phyloP scores from a whole-genome alignment of 2,888 invertebrate species.

The Pollenia amentaria region DNA sequence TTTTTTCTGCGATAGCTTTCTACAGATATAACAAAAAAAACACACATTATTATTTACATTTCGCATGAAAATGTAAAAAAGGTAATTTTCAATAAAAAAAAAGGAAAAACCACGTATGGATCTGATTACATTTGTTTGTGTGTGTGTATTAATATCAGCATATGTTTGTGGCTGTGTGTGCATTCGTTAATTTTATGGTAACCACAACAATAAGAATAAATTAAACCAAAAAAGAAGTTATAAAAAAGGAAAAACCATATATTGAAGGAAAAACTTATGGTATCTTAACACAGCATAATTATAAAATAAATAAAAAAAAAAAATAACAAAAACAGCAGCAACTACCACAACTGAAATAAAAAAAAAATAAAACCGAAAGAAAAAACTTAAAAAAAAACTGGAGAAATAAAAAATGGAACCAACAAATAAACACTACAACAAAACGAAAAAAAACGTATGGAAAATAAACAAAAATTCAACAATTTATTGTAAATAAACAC shows the following conservation, averaged over 20 bases:
- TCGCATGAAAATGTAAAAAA: constrained; percentile 63
- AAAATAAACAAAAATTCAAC: constrained; percentile 59
- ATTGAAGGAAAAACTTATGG: constrained; percentile 55
- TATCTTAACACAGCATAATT: constrained; percentile 59
- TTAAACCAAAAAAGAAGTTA: constrained; percentile 34
- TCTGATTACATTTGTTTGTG: not conserved
- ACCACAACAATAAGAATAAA: constrained; percentile 52
- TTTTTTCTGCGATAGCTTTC: constrained; percentile 25
- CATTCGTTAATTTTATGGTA: constrained; percentile 43
- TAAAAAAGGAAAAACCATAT: constrained; percentile 33
- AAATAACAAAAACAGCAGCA: constrained; percentile 13
- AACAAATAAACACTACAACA: not conserved
- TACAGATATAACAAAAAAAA: constrained; percentile 43
- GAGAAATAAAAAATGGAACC: not conserved
- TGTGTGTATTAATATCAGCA: not conserved
- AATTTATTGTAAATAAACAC: constrained; percentile 67
- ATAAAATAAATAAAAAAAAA: constrained; percentile 14
- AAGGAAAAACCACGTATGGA: constrained; percentile 32
- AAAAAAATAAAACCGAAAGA: constrained; percentile 47
- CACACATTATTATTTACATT: constrained; percentile 68
- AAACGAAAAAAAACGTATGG: constrained; percentile 41
- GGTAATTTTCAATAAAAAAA: constrained; percentile 7
- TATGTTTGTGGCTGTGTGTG: not conserved
- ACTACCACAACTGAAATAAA: not conserved
- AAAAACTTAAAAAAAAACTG: not conserved